These are phyloP conservation scores for Lycopodina hypogea DNA, from an alignment of 37 sponge, comb jelly and placozoan genomes.

Conservation along the genomic window DNA sequence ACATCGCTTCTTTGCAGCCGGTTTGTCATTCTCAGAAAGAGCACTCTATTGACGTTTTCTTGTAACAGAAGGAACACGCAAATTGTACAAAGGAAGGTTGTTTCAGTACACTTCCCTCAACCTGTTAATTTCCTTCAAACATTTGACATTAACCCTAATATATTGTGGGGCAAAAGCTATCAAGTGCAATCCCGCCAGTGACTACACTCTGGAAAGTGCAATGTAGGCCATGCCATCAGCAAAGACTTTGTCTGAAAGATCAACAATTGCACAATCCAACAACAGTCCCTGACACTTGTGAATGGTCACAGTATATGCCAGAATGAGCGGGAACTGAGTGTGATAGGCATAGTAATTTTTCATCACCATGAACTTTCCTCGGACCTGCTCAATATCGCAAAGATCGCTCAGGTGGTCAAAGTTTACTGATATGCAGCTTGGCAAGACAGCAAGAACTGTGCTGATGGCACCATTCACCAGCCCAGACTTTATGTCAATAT, in stretches of 20 bases:
- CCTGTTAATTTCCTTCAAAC: slow-evolving; percentile 30
- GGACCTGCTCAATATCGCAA: slow-evolving; percentile 29
- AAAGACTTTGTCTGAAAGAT: slow-evolving; percentile 56
- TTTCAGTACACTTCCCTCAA: slow-evolving; percentile 7
- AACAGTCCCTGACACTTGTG: slow-evolving; percentile 48
- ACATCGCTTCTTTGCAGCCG: too few relatives aligned
- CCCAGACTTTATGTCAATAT: slow-evolving; percentile 46
- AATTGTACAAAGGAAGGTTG: slow-evolving; percentile 28
- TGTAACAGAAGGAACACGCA: too few relatives aligned
- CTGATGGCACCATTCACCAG: slow-evolving; percentile 71
- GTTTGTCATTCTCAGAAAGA: too few relatives aligned
- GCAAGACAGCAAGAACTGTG: slow-evolving; percentile 14
- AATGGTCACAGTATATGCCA: slow-evolving; percentile 49
- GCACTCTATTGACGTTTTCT: too few relatives aligned
- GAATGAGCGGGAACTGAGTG: slow-evolving; percentile 50
- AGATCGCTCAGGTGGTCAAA: slow-evolving; percentile 49
- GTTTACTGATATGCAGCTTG: slow-evolving; percentile 25
- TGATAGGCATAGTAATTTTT: slow-evolving; percentile 35
- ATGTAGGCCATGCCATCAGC: slow-evolving; percentile 58
- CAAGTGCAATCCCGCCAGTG: slow-evolving; percentile 1
- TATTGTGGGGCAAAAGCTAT: too few relatives aligned
- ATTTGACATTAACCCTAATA: not conserved
- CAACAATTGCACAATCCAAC: slow-evolving; percentile 60
- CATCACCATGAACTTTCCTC: slow-evolving; percentile 43
- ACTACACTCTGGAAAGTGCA: slow-evolving; percentile 49